Evolutionary conservation across 2,113 vertebrate genomes (phyloP).

Genomic region (Anser cygnoides): DNA sequence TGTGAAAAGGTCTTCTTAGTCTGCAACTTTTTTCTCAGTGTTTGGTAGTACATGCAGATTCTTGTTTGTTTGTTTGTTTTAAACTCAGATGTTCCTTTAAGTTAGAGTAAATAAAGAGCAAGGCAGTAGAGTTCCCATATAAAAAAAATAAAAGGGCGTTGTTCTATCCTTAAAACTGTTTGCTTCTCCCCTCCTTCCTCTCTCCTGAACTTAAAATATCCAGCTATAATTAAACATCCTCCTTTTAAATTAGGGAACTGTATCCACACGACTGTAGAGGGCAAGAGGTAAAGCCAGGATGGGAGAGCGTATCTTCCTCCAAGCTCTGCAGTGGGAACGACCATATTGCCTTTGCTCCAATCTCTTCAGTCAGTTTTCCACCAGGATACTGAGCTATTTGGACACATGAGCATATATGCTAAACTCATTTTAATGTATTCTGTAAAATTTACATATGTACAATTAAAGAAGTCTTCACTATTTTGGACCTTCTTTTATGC

Average conservation of each 20-base stretch:
- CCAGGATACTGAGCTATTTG: not conserved
- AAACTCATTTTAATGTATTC: not conserved
- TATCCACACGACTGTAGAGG: constrained; percentile 52
- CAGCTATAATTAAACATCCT: constrained; percentile 75
- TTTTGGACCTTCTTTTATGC: not conserved
- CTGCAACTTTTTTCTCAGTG: not conserved
- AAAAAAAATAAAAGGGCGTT: constrained; percentile 42
- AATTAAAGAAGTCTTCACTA: not conserved
- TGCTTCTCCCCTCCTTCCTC: constrained; percentile 55
- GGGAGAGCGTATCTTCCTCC: constrained; percentile 44
- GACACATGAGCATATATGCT: not conserved
- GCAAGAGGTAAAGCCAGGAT: constrained; percentile 33
- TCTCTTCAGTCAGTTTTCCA: not conserved
- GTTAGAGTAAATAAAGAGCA: not conserved
- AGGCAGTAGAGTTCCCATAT: constrained; percentile 60
- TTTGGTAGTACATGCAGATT: not conserved
- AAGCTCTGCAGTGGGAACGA: constrained; percentile 4
- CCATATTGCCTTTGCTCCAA: not conserved
- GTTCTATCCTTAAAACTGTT: constrained; percentile 55
- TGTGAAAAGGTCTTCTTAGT: not conserved
- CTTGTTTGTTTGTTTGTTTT: not conserved
- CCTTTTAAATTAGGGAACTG: constrained; percentile 59
- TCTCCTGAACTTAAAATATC: constrained; percentile 68
- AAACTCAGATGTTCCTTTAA: constrained; percentile 27
- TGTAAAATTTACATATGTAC: too few relatives aligned